Evolutionary conservation across 2,888 invertebrate genomes (phyloP).

Genomic region (Volucella bombylans): DNA sequence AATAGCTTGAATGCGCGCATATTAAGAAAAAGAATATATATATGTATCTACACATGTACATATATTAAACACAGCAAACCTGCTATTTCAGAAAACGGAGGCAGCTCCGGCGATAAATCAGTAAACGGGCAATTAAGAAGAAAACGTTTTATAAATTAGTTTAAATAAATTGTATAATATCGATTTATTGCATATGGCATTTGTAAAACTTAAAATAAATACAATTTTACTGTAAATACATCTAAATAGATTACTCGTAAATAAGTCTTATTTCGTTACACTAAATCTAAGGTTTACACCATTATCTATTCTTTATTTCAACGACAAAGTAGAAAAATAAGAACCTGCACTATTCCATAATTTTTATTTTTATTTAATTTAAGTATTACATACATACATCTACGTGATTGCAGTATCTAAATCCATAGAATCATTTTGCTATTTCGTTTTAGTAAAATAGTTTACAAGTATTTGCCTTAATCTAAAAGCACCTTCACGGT

Average conservation of each 20-base stretch:
- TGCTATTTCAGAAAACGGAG: too few species aligned
- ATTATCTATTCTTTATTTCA: not conserved
- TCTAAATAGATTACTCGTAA: constrained; percentile 27
- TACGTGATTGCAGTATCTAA: not conserved
- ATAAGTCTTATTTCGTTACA: constrained; percentile 51
- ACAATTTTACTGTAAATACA: constrained; percentile 31
- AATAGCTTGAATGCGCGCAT: too few species aligned
- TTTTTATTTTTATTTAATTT: not conserved
- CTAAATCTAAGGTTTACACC: not conserved
- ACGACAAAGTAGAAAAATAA: not conserved
- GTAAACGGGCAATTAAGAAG: not conserved
- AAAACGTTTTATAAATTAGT: not conserved
- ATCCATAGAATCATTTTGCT: not conserved
- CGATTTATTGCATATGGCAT: constrained; percentile 67
- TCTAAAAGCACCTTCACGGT: constrained; percentile 23
- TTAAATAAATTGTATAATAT: constrained; percentile 1
- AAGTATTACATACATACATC: constrained; percentile 7
- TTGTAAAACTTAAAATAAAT: constrained; percentile 62
- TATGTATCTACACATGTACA: too few species aligned
- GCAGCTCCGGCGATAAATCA: too few species aligned
- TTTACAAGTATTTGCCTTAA: not conserved
- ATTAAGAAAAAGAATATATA: too few species aligned
- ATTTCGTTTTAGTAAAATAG: not conserved
- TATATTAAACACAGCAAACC: too few species aligned
- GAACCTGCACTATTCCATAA: too few species aligned